phyloP scores from a whole-genome alignment of 2,888 invertebrate genomes.

The Diaphora mendica region DNA sequence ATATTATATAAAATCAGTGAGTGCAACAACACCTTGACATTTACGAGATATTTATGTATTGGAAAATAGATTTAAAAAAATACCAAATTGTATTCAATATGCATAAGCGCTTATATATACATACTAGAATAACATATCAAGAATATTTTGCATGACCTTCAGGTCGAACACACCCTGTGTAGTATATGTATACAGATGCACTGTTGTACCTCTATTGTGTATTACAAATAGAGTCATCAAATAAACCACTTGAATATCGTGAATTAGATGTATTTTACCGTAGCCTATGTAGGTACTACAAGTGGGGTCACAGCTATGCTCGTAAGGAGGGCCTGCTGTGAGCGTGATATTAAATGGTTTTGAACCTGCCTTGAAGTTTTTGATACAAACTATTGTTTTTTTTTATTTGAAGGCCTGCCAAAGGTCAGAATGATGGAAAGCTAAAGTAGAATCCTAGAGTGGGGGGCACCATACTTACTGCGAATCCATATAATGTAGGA shows the following conservation, averaged over 20 bases:
- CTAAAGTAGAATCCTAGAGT: too few species aligned
- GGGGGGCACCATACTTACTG: too few species aligned
- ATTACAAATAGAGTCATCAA: slow-evolving; percentile 13
- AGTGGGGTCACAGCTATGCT: neutral
- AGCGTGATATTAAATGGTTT: too few species aligned
- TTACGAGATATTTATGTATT: neutral
- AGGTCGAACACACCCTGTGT: neutral
- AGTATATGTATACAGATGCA: neutral
- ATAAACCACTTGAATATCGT: slow-evolving; percentile 8
- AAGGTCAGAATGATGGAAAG: too few species aligned
- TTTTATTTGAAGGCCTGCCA: too few species aligned
- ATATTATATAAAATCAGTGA: too few species aligned
- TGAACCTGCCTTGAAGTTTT: too few species aligned
- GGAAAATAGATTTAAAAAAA: neutral
- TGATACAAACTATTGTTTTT: too few species aligned
- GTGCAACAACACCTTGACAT: neutral
- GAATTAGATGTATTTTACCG: neutral
- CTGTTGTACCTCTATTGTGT: slow-evolving; percentile 1
- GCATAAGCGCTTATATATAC: neutral
- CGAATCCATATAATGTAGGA: too few species aligned
- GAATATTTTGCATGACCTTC: neutral
- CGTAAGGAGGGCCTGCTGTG: too few species aligned
- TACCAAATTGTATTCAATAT: neutral
- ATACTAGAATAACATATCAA: neutral
- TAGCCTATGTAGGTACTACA: neutral